Conservation (phyloP, 2,888 invertebrate species). For the Exocentrus adspersus region DNA sequence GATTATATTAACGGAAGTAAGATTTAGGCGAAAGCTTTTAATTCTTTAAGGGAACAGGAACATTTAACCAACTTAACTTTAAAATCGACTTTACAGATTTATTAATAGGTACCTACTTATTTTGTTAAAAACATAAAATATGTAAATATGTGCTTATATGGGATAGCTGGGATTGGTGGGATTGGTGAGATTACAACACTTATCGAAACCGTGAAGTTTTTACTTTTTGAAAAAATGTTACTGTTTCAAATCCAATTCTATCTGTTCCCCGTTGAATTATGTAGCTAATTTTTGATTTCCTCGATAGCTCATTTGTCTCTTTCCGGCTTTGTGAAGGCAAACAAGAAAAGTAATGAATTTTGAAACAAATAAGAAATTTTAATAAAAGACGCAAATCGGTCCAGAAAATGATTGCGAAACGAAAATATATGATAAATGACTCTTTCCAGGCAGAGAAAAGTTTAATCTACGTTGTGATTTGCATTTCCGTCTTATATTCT, state of each 20-base stretch:
- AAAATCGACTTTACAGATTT: too few species aligned
- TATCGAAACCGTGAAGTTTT: too few species aligned
- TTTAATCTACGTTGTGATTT: conserved; percentile 24
- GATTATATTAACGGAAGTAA: not conserved
- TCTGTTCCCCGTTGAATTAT: not conserved
- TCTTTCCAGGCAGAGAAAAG: conserved; percentile 22
- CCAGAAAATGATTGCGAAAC: conserved; percentile 14
- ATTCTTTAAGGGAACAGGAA: too few species aligned
- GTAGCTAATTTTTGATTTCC: not conserved
- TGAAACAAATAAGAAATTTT: conserved; percentile 30
- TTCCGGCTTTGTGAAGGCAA: conserved; percentile 28
- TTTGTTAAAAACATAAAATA: too few species aligned
- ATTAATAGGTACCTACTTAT: too few species aligned
- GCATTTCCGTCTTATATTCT: conserved; percentile 24
- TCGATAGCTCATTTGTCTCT: not conserved
- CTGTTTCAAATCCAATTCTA: not conserved
- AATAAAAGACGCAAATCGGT: conserved; percentile 23
- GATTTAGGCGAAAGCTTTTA: conserved; percentile 7
- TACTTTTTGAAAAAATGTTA: too few species aligned
- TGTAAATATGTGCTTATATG: too few species aligned
- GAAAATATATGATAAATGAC: conserved; percentile 33
- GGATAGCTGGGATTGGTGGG: too few species aligned
- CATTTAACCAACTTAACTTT: too few species aligned
- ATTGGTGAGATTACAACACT: too few species aligned
- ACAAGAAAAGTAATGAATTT: conserved; percentile 29